These are phyloP conservation scores for Gymnoscelis rufifasciata DNA, from an alignment of 2,888 invertebrate genomes.

Conservation along the genomic window DNA sequence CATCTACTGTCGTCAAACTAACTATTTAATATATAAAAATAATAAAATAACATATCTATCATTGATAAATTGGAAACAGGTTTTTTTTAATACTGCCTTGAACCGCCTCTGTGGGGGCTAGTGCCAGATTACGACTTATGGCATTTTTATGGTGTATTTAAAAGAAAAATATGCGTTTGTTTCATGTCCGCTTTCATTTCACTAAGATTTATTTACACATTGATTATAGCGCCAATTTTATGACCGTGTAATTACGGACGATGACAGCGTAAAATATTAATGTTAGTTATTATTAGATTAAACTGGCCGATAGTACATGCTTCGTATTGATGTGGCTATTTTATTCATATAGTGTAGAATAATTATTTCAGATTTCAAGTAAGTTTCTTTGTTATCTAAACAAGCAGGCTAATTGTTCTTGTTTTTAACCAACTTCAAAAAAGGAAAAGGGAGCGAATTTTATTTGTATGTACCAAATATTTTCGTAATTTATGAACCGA, in stretches of 20 bases:
- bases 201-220: conserved; percentile 66
- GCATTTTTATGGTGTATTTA: conserved; percentile 71
- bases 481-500: too few species aligned
- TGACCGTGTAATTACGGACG: conserved; percentile 62
- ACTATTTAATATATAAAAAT: background rate
- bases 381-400: too few species aligned
- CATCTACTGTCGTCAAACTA: background rate
- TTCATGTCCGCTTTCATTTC: conserved; percentile 71
- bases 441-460: too few species aligned
- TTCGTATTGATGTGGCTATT: too few species aligned
- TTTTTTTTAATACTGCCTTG: background rate
- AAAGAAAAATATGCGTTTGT: conserved; percentile 67
- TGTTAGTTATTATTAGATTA: conserved; percentile 49
- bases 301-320: conserved; percentile 34
- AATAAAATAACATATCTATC: too few species aligned
- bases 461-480: too few species aligned
- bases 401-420: too few species aligned
- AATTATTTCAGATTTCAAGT: too few species aligned
- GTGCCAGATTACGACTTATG: conserved; percentile 67
- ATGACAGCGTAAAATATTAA: conserved; percentile 64
- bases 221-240: conserved; percentile 70
- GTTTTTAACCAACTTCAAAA: too few species aligned
- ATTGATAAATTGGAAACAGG: too few species aligned
- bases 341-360: too few species aligned
- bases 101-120: conserved; percentile 39